phyloP scores from a whole-genome alignment of 1,140 invertebrate species.

The Leptopilina boulardi region DNA sequence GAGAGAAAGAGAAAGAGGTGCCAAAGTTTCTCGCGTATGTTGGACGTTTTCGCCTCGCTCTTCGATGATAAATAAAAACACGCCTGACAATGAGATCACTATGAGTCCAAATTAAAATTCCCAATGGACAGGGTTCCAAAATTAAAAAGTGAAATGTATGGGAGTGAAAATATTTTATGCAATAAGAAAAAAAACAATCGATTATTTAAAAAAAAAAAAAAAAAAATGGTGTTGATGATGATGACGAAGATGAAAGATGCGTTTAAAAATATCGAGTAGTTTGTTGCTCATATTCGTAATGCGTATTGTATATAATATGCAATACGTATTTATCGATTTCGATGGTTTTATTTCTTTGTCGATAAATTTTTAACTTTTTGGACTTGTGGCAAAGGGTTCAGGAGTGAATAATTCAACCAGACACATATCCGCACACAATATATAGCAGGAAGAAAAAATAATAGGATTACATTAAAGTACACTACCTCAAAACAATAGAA shows the following conservation, averaged over 20 bases:
- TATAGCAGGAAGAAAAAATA: slow-evolving; percentile 71
- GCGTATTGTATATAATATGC: slow-evolving; percentile 9
- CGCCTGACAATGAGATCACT: slow-evolving; percentile 62
- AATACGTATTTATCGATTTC: slow-evolving; percentile 12
- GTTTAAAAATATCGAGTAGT: slow-evolving; percentile 40
- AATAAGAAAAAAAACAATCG: slow-evolving; percentile 57
- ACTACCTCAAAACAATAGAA: slow-evolving; percentile 75
- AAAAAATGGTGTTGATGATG: too few species aligned
- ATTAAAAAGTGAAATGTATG: slow-evolving; percentile 53
- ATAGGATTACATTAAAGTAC: slow-evolving; percentile 71
- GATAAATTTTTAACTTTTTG: slow-evolving; percentile 63
- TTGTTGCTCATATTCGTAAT: slow-evolving; percentile 39
- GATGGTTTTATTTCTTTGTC: slow-evolving; percentile 34
- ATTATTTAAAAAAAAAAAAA: slow-evolving; percentile 49
- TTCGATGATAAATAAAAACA: slow-evolving; percentile 66
- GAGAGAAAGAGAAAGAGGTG: slow-evolving; percentile 37
- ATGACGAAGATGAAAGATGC: slow-evolving; percentile 17
- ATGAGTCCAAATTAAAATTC: slow-evolving; percentile 69
- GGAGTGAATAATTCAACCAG: slow-evolving; percentile 63
- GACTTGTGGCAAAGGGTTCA: slow-evolving; percentile 69
- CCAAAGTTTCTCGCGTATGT: slow-evolving; percentile 62
- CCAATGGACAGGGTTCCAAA: slow-evolving; percentile 66
- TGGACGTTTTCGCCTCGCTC: slow-evolving; percentile 67
- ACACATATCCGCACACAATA: slow-evolving; percentile 72
- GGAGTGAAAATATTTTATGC: slow-evolving; percentile 60